Conservation (phyloP, 2,797 vertebrate species). For the Decapterus maruadsi region DNA sequence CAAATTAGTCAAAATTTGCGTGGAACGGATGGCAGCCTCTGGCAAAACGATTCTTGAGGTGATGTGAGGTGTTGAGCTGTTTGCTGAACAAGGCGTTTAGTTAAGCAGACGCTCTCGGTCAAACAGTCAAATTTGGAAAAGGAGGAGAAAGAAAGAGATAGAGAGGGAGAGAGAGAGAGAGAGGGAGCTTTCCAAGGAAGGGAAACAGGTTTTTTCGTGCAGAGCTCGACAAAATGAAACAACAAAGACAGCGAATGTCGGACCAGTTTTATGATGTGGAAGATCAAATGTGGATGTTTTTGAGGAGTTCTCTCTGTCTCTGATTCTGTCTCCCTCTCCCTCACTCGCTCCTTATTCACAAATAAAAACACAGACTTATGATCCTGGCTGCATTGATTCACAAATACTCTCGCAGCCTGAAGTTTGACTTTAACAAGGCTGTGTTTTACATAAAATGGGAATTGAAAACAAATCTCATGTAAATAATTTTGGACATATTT, state of each 20-base stretch:
- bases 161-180: too few species aligned
- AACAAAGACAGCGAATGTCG: constrained; percentile 19
- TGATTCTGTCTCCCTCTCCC: not conserved
- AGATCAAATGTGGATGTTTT: constrained; percentile 19
- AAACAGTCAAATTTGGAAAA: constrained; percentile 10
- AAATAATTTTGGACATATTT: not conserved
- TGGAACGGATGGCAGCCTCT: constrained; percentile 8
- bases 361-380: not conserved
- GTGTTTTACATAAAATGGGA: not conserved
- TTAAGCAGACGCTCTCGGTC: not conserved
- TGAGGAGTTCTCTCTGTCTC: not conserved
- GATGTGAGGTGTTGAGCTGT: not conserved
- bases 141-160: not conserved
- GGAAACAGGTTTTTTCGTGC: too few species aligned
- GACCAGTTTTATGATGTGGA: not conserved
- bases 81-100: not conserved
- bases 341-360: not conserved
- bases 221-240: constrained; percentile 5
- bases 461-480: constrained; percentile 3
- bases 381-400: constrained; percentile 3
- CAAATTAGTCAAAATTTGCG: constrained; percentile 33
- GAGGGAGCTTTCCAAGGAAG: too few species aligned
- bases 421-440: constrained; percentile 14
- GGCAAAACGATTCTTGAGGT: constrained; percentile 5
- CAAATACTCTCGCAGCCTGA: not conserved